Evolutionary conservation across 2,113 vertebrate genomes (phyloP), one percentile per base, ranked within the genome.

Genomic region (Gallinago jamesoni): DNA sequence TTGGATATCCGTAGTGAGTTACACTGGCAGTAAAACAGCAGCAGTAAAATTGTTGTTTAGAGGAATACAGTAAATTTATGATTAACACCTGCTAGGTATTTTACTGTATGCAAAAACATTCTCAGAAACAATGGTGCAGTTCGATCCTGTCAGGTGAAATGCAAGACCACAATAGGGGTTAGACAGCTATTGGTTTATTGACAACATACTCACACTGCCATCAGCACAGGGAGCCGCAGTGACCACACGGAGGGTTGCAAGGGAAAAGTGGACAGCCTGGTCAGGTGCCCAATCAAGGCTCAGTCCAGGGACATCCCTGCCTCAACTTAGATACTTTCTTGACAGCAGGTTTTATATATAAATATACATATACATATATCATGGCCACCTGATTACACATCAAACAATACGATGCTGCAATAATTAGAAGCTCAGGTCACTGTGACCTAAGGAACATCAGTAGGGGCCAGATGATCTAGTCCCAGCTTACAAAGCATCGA

Each of bases 131-230:
- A n/a, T 1, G 21, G 16, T 35, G 33, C 28, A 15, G 30, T 56
- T 57, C 0, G 0, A 10, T 14, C 22, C 25, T 5, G 6, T 20
- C 53, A 3, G 0, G 56, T 47, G 75, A 90, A 87, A 89, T 6
- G 16, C 57, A 92, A 93, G 64, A 91, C 23, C 64, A 94, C 78
- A 88, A 52, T 9, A 69, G 41, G 25, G 7, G 16, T 88, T 74
- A 69, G 17, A 12, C 1, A 79, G 48, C n/a, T 56, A 16, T 57
- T 66, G n/a, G 30, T 96, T 97, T 96, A 96, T 95, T 97, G 67
- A 45, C 10, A n/a, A 88, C 8, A 90, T 23, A 73, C 39, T 81
- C 45, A 45, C 67, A 53, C 13, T 73, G 72, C 59, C 57, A 45
- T 20, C 82, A 69, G 53, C 8, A 0, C 2, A 1, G 37, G 75